Evolutionary conservation across 2,113 vertebrate genomes (phyloP).

Genomic region (Colistium nudipinnis): DNA sequence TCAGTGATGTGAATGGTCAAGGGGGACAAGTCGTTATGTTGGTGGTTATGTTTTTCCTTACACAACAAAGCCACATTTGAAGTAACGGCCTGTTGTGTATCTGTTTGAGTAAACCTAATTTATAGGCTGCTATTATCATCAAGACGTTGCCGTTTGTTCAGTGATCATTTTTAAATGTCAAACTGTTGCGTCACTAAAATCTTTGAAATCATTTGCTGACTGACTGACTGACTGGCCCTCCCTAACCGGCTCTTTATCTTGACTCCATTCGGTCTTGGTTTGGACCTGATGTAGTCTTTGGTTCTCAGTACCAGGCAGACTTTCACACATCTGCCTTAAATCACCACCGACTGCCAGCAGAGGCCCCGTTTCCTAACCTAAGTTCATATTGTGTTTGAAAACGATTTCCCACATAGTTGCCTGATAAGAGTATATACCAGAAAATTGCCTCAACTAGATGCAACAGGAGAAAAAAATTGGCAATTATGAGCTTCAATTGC

Average conservation of each 20-base stretch:
- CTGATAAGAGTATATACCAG: conserved; percentile 53
- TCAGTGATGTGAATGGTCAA: conserved; percentile 12
- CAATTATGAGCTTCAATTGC: conserved; percentile 60
- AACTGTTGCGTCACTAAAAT: conserved; percentile 26
- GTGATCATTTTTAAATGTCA: conserved; percentile 18
- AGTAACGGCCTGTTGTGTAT: no score
- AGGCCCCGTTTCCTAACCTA: conserved; percentile 43
- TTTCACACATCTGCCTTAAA: conserved; percentile 77
- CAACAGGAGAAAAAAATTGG: conserved; percentile 55
- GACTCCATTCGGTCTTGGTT: conserved; percentile 21
- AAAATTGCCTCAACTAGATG: conserved; percentile 56
- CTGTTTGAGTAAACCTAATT: conserved; percentile 28
- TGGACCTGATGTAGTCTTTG: conserved; percentile 29
- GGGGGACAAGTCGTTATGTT: not conserved
- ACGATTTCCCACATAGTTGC: conserved; percentile 57
- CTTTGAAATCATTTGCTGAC: conserved; percentile 19
- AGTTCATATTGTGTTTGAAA: conserved; percentile 48
- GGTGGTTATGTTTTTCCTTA: no score
- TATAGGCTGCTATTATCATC: conserved; percentile 1
- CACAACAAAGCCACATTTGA: no score
- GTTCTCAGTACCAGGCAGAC: conserved; percentile 37
- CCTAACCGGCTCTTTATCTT: conserved; percentile 21
- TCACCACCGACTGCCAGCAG: conserved; percentile 56
- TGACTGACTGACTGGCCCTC: conserved; percentile 20
- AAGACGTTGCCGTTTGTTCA: no score